Evolutionary conservation across 2,797 vertebrate genomes (phyloP).

Genomic region (Discoglossus pictus): DNA sequence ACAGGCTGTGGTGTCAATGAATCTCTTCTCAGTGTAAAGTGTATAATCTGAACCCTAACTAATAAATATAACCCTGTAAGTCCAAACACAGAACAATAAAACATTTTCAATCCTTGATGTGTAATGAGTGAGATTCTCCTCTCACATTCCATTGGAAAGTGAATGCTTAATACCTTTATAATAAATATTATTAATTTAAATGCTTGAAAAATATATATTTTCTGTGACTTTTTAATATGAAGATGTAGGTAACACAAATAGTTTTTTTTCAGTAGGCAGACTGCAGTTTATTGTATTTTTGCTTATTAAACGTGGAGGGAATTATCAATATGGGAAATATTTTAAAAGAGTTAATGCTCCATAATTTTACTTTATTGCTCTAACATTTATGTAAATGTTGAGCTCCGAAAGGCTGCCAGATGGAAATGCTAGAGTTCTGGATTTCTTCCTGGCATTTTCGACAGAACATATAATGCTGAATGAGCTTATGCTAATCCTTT

Average conservation of each 20-base stretch:
- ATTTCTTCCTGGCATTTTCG: constrained; percentile 69
- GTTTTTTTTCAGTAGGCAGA: constrained; percentile 49
- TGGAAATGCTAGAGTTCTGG: constrained; percentile 68
- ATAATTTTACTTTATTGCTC: constrained; percentile 71
- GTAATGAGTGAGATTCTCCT: too few relatives aligned
- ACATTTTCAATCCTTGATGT: too few relatives aligned
- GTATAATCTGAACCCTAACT: too few relatives aligned
- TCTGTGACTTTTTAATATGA: too few relatives aligned
- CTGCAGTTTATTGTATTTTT: constrained; percentile 47
- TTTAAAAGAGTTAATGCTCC: constrained; percentile 68
- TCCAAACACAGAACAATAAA: too few relatives aligned
- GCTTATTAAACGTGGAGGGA: constrained; percentile 63
- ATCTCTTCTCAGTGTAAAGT: too few relatives aligned
- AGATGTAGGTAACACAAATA: constrained; percentile 10
- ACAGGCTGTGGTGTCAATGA: too few relatives aligned
- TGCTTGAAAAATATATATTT: too few relatives aligned
- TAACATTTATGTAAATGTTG: constrained; percentile 75
- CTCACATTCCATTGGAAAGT: too few relatives aligned
- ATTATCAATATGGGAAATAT: constrained; percentile 69
- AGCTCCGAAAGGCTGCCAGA: constrained; percentile 67
- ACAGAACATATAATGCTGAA: constrained; percentile 65
- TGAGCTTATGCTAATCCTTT: constrained; percentile 66
- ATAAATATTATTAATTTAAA: too few relatives aligned
- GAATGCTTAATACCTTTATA: too few relatives aligned
- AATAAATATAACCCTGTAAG: too few relatives aligned